Evolutionary conservation across 2,888 invertebrate species (phyloP).

Genomic region (Ichneumoninae sp.): DNA sequence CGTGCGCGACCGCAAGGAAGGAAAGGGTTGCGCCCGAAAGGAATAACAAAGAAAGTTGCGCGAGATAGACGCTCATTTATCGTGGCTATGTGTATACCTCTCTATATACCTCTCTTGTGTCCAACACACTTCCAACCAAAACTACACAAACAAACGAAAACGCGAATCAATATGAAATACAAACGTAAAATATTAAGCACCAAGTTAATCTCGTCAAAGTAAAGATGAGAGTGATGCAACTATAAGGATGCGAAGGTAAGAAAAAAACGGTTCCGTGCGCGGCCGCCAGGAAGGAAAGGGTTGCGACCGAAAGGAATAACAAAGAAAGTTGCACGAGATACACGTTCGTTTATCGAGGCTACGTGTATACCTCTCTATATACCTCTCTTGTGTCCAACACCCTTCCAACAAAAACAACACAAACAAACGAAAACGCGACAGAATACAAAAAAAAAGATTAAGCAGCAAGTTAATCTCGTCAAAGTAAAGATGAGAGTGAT

Average conservation of each 20-base stretch:
- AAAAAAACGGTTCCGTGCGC: conserved; percentile 15
- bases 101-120: not conserved
- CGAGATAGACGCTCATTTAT: conserved; percentile 64
- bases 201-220: not conserved
- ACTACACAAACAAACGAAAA: not conserved
- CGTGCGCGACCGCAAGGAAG: conserved; percentile 14
- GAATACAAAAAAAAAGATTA: not conserved
- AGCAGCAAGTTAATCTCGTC: not conserved
- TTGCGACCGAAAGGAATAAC: not conserved
- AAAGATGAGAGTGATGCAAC: conserved; percentile 1
- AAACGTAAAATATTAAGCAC: not conserved
- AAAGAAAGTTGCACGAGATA: conserved; percentile 49
- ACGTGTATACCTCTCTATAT: not conserved
- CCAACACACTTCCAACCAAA: no score
- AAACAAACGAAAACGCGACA: not conserved
- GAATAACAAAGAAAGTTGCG: conserved; percentile 34
- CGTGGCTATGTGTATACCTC: conserved; percentile 4
- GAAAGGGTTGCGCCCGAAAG: not conserved
- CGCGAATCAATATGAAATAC: not conserved
- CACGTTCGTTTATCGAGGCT: conserved; percentile 60
- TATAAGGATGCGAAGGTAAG: not conserved
- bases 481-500: not conserved
- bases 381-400: not conserved
- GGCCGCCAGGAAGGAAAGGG: conserved; percentile 7
- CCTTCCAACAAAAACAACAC: no score